Percentiles rank a stretch among this genome's conserved stretches.
Conservation (phyloP, 2,113 vertebrate species). For the Cyprinodon variegatus region DNA sequence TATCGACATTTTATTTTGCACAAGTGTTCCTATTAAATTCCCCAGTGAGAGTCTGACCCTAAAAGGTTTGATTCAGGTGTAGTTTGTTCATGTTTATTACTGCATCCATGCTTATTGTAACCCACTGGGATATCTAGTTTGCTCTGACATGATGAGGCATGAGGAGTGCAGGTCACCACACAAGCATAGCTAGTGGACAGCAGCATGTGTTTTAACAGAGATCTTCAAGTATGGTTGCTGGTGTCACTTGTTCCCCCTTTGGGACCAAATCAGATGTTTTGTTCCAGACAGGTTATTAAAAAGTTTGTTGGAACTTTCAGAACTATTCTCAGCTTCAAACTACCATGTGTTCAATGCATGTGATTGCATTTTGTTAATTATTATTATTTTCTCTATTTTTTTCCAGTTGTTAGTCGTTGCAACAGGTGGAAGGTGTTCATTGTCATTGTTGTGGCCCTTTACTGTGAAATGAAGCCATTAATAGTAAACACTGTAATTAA, state of each 20-base stretch:
- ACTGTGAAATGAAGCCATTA: constrained; percentile 25
- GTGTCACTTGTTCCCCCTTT: background rate
- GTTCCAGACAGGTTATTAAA: background rate
- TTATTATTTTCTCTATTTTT: constrained; percentile 39
- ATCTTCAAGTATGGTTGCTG: background rate
- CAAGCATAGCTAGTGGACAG: background rate
- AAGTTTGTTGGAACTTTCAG: background rate
- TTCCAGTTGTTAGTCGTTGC: constrained; percentile 31
- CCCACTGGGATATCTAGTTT: no score
- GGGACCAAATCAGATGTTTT: background rate
- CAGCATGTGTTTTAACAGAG: background rate
- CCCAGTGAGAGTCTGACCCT: background rate
- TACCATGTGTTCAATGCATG: background rate
- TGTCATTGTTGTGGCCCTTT: constrained; percentile 20
- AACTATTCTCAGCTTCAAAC: background rate
- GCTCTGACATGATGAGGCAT: background rate
- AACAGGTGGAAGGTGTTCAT: constrained; percentile 37
- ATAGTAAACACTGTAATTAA: constrained; percentile 38
- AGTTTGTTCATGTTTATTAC: constrained; percentile 5
- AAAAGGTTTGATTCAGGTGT: background rate
- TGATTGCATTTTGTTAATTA: constrained; percentile 22
- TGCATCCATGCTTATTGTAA: constrained; percentile 15
- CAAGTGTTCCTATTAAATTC: background rate
- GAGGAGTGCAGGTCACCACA: background rate
- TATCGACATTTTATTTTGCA: background rate